Base-by-base conservation (phyloP, 2,113 vertebrate genomes). In the Blennius ocellaris region DNA sequence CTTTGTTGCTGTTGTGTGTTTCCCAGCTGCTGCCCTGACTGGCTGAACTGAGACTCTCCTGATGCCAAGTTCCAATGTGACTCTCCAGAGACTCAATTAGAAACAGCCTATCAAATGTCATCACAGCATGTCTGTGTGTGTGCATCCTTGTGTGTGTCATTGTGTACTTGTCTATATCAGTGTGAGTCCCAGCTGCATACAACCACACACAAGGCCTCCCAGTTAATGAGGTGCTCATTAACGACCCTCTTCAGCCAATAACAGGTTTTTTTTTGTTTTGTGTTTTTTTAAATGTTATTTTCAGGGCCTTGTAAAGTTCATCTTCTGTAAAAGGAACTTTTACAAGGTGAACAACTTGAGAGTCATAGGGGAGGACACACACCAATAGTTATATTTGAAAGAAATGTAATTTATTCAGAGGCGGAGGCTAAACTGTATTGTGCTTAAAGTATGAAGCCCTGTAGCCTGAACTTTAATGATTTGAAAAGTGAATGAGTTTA, bases 191-290 rank as follows among this genome's bases (percentile, higher is more conserved):
- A 82, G 55, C 83, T 83, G 68, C 60, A 41, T 50, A 44, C 12
- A 15, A 55, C 57, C 65, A 70, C 44, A 38, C 56, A 67, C 53
- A 76, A 67, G 73, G 66, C 43, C 56, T 55, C 61, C 45, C 16
- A 73, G 52, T 75, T 90, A 89, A 92, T 85, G 77, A 87, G 84
- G 39, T 59, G 41, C 81, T 90, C 84, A 80, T 91, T 92, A 91
- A 80, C 6, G 21, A 56, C 61, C 47, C 50, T 78, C 44, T 14
- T 59, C 49, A 63, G 63, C 74, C 71, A 81, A 66, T 65, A 40
- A 69, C 40, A 70, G 59, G 5, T 50, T 47, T 44, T 45, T 65
- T 45, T 60, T 30, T 30, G 2, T 51, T 62, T 38, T 53, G 53
- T 37, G 44, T 41, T 61, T 47, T 60, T 51, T 62, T 38, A n/a